phyloP scores from a whole-genome alignment of 2,888 invertebrate species.

The Bugula neritina region DNA sequence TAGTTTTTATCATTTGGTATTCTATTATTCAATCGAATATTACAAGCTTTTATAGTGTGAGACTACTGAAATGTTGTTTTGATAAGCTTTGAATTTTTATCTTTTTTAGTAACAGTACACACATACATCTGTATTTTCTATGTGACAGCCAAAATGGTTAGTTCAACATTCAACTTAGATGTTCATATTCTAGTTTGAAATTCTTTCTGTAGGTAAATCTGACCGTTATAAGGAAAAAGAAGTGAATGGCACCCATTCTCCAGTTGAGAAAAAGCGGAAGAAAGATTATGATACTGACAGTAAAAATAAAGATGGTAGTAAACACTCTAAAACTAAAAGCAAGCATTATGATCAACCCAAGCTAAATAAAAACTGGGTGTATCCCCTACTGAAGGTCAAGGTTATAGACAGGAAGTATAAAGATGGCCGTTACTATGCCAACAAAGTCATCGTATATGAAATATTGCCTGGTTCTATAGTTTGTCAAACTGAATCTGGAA shows the following conservation, averaged over 20 bases:
- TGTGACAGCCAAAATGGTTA: too few relatives aligned
- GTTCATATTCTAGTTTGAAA: too few relatives aligned
- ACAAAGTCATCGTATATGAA: constrained; percentile 43
- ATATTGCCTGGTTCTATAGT: constrained; percentile 46
- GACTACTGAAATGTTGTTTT: too few relatives aligned
- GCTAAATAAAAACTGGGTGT: constrained; percentile 41
- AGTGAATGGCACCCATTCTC: neutral
- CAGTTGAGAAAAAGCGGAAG: neutral
- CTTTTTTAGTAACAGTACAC: too few relatives aligned
- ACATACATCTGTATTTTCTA: too few relatives aligned
- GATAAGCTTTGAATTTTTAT: too few relatives aligned
- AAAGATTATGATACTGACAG: neutral
- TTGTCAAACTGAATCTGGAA: constrained; percentile 50
- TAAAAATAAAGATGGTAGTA: neutral
- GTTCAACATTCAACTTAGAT: too few relatives aligned
- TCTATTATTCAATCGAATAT: too few relatives aligned
- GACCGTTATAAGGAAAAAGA: constrained; percentile 1
- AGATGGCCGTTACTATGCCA: constrained; percentile 37
- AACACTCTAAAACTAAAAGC: neutral
- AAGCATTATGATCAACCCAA: constrained; percentile 6
- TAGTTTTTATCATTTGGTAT: too few relatives aligned
- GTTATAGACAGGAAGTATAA: constrained; percentile 50
- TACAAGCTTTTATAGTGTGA: too few relatives aligned
- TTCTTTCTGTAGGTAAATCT: neutral
- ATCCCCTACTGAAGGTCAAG: constrained; percentile 49